Conservation (phyloP, 2,113 vertebrate genomes). For the Zosterops japonicus region DNA sequence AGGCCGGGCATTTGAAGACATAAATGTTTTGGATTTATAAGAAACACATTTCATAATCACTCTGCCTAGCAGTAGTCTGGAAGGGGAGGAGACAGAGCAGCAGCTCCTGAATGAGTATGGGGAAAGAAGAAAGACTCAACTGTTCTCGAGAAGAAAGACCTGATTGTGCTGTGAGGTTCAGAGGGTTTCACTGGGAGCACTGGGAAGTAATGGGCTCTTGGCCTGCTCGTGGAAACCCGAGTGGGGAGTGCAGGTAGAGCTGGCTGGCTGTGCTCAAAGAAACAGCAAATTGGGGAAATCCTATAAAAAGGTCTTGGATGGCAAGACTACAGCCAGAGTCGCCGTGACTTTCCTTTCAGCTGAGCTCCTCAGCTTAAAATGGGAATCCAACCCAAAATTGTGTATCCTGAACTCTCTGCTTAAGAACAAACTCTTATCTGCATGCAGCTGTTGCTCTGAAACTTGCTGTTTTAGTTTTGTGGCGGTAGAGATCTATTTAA, state of each 20-base stretch:
- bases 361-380: neutral
- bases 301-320: neutral
- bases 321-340: neutral
- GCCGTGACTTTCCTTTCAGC: neutral
- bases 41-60: constrained; percentile 69
- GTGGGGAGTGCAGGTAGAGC: constrained; percentile 15
- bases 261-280: neutral
- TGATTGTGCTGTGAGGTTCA: constrained; percentile 34
- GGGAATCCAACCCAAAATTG: neutral
- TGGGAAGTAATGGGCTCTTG: constrained; percentile 4
- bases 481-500: neutral
- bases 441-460: neutral
- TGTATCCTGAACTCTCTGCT: neutral
- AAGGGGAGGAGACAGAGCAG: constrained; percentile 47
- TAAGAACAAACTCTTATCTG: neutral
- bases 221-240: neutral
- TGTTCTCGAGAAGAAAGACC: constrained; percentile 50
- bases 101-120: constrained; percentile 38
- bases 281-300: neutral
- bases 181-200: constrained; percentile 39
- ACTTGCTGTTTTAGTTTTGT: neutral
- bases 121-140: constrained; percentile 42
- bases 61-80: constrained; percentile 45
- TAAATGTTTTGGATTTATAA: constrained; percentile 65
- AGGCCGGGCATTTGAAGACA: constrained; percentile 51